Percentiles rank a stretch among this genome's conserved stretches.
Evolutionary conservation across 2,888 invertebrate genomes (phyloP).

Genomic region (Cataglyphis altisquamis): DNA sequence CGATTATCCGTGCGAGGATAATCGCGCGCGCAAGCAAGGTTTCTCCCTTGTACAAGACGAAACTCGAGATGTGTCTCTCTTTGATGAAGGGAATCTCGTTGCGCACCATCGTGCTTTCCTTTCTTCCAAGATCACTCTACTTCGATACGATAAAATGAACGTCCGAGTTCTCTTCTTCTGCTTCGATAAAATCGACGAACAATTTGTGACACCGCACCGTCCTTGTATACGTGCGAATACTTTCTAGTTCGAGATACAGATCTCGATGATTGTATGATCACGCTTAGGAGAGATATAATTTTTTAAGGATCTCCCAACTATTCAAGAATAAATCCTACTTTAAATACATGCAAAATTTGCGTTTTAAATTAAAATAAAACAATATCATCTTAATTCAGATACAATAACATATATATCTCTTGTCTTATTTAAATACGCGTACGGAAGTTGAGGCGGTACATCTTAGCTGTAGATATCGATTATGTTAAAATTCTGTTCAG

Average conservation of each 20-base stretch:
- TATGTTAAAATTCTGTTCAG: neutral
- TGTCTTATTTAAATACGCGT: constrained; percentile 22
- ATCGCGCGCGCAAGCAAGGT: constrained; percentile 59
- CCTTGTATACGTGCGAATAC: constrained; percentile 4
- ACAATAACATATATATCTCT: neutral
- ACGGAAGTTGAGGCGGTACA: neutral
- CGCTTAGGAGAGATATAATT: neutral
- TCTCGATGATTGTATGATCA: neutral
- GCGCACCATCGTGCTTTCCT: constrained; percentile 48
- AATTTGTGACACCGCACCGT: constrained; percentile 30
- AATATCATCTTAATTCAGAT: neutral
- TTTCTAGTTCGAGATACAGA: neutral
- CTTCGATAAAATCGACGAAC: constrained; percentile 52
- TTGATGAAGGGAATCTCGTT: constrained; percentile 59
- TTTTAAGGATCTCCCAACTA: neutral
- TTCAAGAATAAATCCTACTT: neutral
- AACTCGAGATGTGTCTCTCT: constrained; percentile 49
- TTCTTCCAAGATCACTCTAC: constrained; percentile 29
- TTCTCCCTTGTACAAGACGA: constrained; percentile 40
- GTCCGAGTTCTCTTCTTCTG: constrained; percentile 34
- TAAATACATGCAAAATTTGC: neutral
- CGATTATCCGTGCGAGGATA: constrained; percentile 68
- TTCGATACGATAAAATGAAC: constrained; percentile 40
- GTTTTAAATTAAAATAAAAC: neutral
- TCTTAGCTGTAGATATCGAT: neutral